These are phyloP conservation scores for Acridotheres tristis DNA, from an alignment of 2,797 vertebrate genomes.

Conservation along the genomic window DNA sequence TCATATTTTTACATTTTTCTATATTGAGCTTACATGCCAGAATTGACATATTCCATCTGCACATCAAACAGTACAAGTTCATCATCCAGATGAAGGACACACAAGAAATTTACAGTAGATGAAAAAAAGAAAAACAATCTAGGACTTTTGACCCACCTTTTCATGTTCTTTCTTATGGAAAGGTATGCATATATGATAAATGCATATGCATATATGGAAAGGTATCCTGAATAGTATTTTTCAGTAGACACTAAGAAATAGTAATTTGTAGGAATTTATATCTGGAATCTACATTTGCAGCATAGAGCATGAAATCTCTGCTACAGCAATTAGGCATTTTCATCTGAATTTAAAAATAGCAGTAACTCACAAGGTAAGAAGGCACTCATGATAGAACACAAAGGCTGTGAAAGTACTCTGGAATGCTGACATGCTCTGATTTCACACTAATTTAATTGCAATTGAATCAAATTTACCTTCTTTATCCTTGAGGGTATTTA, in stretches of 20 bases:
- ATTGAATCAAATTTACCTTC: constrained; percentile 82
- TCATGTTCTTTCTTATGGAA: background rate
- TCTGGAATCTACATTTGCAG: background rate
- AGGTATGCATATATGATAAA: no score
- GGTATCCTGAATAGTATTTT: background rate
- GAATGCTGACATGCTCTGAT: background rate
- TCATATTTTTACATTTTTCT: background rate
- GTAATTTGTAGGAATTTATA: background rate
- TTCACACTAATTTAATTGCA: background rate
- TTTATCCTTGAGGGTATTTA: constrained; percentile 81
- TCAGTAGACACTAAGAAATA: background rate
- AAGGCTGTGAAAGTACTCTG: background rate
- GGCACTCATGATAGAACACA: background rate
- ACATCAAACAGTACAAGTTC: background rate
- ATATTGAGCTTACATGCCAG: background rate
- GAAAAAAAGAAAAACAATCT: background rate
- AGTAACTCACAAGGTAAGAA: background rate
- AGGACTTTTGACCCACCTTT: background rate
- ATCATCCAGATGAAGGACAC: background rate
- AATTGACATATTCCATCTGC: background rate
- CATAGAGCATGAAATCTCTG: background rate
- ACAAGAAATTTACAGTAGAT: background rate
- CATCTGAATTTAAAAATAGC: background rate
- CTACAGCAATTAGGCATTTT: background rate
- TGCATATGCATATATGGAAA: background rate